Evolutionary conservation across 2,797 vertebrate species (phyloP).

Genomic region (Mallotus villosus): DNA sequence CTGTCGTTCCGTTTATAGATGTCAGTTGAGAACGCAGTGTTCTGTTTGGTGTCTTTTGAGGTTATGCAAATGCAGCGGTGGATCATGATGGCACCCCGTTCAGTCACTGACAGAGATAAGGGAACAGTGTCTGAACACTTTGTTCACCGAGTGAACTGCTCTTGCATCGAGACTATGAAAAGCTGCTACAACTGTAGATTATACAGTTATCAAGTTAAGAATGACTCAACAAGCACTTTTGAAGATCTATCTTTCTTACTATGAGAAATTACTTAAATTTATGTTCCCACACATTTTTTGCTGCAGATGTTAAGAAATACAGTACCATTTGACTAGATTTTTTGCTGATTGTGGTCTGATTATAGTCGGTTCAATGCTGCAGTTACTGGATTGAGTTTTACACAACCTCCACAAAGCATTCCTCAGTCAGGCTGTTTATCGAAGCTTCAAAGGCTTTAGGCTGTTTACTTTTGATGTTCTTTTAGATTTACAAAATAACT

Average conservation of each 20-base stretch:
- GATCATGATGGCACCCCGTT: constrained; percentile 32
- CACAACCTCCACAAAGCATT: neutral
- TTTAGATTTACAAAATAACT: too few relatives aligned
- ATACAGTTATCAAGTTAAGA: neutral
- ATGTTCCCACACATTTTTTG: too few relatives aligned
- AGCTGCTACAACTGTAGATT: too few relatives aligned
- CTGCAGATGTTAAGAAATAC: too few relatives aligned
- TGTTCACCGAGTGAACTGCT: constrained; percentile 33
- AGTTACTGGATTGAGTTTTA: neutral
- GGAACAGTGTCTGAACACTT: constrained; percentile 35
- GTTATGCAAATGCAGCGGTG: constrained; percentile 53
- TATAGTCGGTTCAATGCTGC: neutral
- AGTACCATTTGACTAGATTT: neutral
- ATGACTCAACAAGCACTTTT: neutral
- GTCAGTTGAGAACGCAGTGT: constrained; percentile 1
- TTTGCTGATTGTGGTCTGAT: neutral
- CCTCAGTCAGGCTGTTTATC: neutral
- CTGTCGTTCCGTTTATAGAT: neutral
- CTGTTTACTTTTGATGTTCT: too few relatives aligned
- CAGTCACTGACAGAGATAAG: constrained; percentile 33
- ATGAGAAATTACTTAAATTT: neutral
- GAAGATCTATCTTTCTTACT: neutral
- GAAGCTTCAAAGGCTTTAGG: neutral
- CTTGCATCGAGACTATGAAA: too few relatives aligned
- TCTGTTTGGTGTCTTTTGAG: constrained; percentile 33